These are phyloP conservation scores for Nemoura dubitans DNA, from an alignment of 2,888 invertebrate genomes.

Conservation along the genomic window DNA sequence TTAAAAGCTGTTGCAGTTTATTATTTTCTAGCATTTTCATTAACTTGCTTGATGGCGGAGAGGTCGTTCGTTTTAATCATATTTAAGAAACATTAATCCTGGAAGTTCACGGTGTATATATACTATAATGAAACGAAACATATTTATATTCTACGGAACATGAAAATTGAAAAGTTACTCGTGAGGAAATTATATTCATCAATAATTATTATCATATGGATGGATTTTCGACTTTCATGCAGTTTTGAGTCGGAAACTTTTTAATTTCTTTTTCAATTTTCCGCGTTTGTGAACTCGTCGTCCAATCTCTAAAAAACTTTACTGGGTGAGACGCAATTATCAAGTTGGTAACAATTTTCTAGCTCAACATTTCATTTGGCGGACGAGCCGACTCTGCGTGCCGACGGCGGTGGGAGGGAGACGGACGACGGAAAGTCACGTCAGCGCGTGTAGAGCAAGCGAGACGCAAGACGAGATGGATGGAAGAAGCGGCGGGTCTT, in stretches of 20 bases:
- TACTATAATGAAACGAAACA: constrained; percentile 30
- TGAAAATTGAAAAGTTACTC: constrained; percentile 40
- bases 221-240: constrained; percentile 32
- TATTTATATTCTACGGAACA: constrained; percentile 15
- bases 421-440: background rate
- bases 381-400: constrained; percentile 29
- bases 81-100: constrained; percentile 44
- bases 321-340: constrained; percentile 48
- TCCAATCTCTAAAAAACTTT: constrained; percentile 37
- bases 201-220: constrained; percentile 33
- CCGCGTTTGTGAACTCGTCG: constrained; percentile 38
- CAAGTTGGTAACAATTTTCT: constrained; percentile 50
- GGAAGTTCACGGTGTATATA: constrained; percentile 20
- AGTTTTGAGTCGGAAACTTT: constrained; percentile 33
- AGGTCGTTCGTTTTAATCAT: constrained; percentile 43
- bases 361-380: constrained; percentile 49
- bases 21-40: constrained; percentile 46
- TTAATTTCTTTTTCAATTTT: constrained; percentile 45
- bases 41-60: constrained; percentile 43
- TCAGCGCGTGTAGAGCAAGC: background rate
- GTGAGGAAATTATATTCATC: constrained; percentile 9
- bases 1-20: constrained; percentile 41
- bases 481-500: background rate
- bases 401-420: background rate
- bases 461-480: background rate